Conservation (phyloP, 2,113 vertebrate genomes). For the Mus spicilegus region DNA sequence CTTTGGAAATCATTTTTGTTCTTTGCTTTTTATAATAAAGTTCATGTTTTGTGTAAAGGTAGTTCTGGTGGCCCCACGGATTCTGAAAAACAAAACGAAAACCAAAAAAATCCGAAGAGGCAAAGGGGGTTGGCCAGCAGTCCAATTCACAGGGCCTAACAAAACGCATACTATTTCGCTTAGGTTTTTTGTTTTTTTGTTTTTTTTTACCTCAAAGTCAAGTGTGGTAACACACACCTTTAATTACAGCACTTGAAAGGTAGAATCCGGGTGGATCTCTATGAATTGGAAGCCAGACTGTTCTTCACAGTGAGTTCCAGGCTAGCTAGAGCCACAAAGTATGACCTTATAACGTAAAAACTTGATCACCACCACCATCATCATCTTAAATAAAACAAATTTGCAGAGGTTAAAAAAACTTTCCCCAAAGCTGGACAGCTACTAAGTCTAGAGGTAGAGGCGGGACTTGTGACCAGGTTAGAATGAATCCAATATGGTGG, state of each 20-base stretch:
- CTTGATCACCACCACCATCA: neutral
- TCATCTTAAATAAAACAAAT: neutral
- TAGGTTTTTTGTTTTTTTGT: neutral
- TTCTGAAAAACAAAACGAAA: neutral
- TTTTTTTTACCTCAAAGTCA: neutral
- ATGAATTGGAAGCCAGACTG: neutral
- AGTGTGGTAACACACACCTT: neutral
- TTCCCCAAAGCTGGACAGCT: neutral
- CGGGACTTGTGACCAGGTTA: neutral
- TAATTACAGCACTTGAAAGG: neutral
- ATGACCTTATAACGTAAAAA: neutral
- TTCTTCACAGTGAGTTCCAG: neutral
- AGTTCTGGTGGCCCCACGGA: neutral
- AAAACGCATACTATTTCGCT: neutral
- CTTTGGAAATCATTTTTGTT: neutral
- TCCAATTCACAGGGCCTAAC: neutral
- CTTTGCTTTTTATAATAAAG: conserved; percentile 3
- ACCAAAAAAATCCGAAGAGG: neutral
- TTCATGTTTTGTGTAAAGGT: conserved; percentile 21
- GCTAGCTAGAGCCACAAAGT: neutral
- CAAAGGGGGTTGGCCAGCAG: neutral
- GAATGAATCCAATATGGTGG: neutral
- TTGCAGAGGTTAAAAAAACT: neutral
- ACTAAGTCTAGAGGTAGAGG: neutral
- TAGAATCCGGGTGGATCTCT: neutral